Base-by-base conservation (phyloP, 1,140 invertebrate species). In the Drosophila arawakana region DNA sequence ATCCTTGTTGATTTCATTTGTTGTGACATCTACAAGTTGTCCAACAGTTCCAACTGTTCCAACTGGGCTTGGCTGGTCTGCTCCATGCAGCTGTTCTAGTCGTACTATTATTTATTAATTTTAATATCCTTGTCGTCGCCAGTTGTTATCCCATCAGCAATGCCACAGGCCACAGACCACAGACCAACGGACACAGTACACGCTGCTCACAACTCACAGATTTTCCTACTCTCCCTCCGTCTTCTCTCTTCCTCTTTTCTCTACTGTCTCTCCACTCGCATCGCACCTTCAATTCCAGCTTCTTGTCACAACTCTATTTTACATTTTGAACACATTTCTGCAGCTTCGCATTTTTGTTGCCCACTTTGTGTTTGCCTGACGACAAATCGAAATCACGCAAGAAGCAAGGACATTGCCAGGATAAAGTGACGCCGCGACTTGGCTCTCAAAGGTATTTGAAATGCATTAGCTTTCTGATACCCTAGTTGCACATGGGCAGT, bases 91-190 rank as follows among this genome's bases (percentile, higher is more conserved):
- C 68, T 58, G 67, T 46, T 7, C 37, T 39, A 4, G 10, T 59
- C 54, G 39, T 43, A 57, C 59, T 71, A 75, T 75, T 63, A 75
- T 75, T 75, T 75, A 75, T 75, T 75, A 75, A 75, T 75, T 75
- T 75, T 63, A 62, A 70, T 63, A 60, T 75, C 52, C 73, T 75
- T 75, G 72, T 70, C 67, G 59, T 44, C 44, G 39, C 65, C 65
- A 73, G 65, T 61, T 61, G 57, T 47, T 68, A 47, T 46, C 55
- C 55, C 62, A 39, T 67, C 62, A 58, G 54, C 70, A 57, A 43
- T 61, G 59, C 60, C 44, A 35, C 61, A 72, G 68, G 50, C 55
- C 58, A 52, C 46, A 54, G 50, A 30, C 63, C 54, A 58, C 63
- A 71, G 41, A 62, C 49, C 49, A 35, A 30, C 63, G 18, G 50